Evolutionary conservation across 2,113 vertebrate genomes (phyloP), one percentile per base, ranked within the genome.

Genomic region (Tetrao urogallus): DNA sequence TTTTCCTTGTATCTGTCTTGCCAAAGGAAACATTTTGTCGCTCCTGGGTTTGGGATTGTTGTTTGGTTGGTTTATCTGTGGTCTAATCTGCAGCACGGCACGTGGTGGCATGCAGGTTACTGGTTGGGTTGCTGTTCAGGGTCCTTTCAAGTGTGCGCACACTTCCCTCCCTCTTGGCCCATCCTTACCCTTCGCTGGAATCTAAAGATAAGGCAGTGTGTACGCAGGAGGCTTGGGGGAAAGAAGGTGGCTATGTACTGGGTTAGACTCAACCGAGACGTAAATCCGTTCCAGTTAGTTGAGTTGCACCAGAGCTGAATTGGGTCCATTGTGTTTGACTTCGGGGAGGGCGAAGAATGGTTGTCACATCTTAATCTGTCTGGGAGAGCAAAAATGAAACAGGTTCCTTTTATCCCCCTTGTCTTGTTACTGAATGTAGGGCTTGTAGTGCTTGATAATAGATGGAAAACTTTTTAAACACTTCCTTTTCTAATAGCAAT

Each of bases 21-120:
- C 99, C 99, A 99, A 99, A 99, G 98, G 98, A 98, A 98, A 98
- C 97, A 97, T 98, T 97, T 97, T 97, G 97, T 98, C 96, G 80
- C 96, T 98, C 96, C 98, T 98, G 96, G 97, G 97, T 95, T 77
- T 94, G 89, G 96, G 94, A 79, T 95, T 95, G 93, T 93, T 95
- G 86, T 97, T 96, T 87, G 97, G 95, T 94, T 88, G 97, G 97
- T 97, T 97, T 98, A 97, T 95, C 94, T 96, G 89, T 96, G 95
- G 94, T 96, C 95, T 95, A 76, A 94, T 92, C 91, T 94, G 94
- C 96, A 93, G 91, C 92, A 90, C 90, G 70, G 84, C 93, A 90
- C 89, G 69, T 78, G 89, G 88, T 94, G 86, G 76, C 69, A 38
- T 89, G 93, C 95, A 94, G 94, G 91, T 96, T 93, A 88, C 87